Conservation (phyloP, 2,888 invertebrate genomes). For the Apamea sordens region DNA sequence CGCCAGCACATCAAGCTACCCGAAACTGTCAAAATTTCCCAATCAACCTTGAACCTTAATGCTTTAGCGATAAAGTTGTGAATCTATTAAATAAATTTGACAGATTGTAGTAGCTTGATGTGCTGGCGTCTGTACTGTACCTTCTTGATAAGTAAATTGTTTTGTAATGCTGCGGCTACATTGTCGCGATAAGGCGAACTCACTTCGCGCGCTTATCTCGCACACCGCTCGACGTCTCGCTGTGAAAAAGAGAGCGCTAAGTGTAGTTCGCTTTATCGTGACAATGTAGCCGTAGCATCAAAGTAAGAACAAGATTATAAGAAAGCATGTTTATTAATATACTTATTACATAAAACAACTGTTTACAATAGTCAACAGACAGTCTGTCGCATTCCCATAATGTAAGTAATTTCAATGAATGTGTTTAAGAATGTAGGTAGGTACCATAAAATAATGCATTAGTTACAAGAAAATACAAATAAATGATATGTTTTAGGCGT, state of each 20-base stretch:
- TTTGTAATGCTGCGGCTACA: too few species aligned
- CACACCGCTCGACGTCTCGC: too few species aligned
- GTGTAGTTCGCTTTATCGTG: neutral
- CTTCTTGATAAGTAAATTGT: neutral
- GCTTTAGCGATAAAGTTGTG: too few species aligned
- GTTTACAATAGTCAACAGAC: conserved; percentile 8
- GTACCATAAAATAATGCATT: conserved; percentile 47
- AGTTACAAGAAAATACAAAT: conserved; percentile 73
- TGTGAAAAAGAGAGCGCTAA: neutral
- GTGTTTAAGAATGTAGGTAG: conserved; percentile 16
- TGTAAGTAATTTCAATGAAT: neutral
- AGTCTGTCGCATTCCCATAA: neutral
- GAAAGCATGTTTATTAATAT: neutral
- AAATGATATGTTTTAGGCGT: conserved; percentile 84
- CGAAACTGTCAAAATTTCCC: too few species aligned
- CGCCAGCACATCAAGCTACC: too few species aligned
- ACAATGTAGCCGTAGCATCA: neutral
- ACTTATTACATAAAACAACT: neutral
- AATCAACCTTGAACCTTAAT: too few species aligned
- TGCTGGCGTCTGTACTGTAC: too few species aligned
- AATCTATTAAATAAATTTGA: too few species aligned
- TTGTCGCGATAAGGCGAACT: too few species aligned
- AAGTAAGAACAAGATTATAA: neutral
- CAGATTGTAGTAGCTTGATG: too few species aligned
- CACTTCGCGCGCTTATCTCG: too few species aligned